Evolutionary conservation across 2,797 vertebrate species (phyloP).

Genomic region (Tenualosa thibaudeaui): DNA sequence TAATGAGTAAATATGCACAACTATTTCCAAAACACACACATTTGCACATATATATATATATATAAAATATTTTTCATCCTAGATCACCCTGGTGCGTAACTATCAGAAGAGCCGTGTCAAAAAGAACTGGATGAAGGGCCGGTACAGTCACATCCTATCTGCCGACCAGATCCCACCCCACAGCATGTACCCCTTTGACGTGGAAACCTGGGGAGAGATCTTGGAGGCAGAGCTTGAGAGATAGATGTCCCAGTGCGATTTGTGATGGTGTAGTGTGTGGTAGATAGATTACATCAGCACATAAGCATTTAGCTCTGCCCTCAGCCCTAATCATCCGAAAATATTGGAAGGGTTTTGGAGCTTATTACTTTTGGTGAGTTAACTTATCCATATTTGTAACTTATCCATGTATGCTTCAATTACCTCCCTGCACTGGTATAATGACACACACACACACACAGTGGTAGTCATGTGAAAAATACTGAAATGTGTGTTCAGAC

Average conservation of each 20-base stretch:
- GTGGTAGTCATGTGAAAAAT: neutral
- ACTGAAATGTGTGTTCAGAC: neutral
- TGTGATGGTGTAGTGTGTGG: neutral
- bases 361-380: too few species aligned
- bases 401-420: too few species aligned
- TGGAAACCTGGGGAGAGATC: conserved; percentile 88
- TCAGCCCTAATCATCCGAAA: too few species aligned
- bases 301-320: too few species aligned
- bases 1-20: too few species aligned
- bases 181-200: conserved; percentile 82
- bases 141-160: conserved; percentile 83
- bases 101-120: conserved; percentile 84
- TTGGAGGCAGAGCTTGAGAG: conserved; percentile 87
- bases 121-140: conserved; percentile 82
- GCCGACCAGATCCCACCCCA: conserved; percentile 72
- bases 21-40: too few species aligned
- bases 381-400: too few species aligned
- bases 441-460: too few species aligned
- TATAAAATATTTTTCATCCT: neutral
- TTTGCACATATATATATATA: neutral
- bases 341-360: too few species aligned
- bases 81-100: conserved; percentile 86
- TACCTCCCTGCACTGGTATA: too few species aligned
- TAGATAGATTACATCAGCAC: too few species aligned
- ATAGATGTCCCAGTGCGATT: conserved; percentile 50